Percentiles rank a stretch among this genome's conserved stretches.
Conservation (phyloP, 1,140 invertebrate species). For the Ceratitis capitata region DNA sequence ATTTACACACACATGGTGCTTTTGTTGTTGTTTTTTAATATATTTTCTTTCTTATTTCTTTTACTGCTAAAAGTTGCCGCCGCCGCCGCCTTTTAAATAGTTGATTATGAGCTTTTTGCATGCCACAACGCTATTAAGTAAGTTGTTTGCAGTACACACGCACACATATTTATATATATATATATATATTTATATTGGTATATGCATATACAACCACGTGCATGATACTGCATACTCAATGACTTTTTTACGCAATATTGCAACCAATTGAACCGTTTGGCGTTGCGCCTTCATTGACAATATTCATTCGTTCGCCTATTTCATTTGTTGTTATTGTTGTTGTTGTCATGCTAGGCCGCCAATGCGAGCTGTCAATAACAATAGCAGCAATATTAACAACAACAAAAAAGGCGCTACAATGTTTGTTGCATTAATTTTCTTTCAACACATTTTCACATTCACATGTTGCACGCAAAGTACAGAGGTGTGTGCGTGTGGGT, state of each 20-base stretch:
- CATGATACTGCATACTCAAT: background rate
- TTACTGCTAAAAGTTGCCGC: background rate
- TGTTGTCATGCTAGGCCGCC: background rate
- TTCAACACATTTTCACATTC: conserved; percentile 26
- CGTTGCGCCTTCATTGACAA: background rate
- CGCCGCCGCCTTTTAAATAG: conserved; percentile 33
- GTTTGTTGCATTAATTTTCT: background rate
- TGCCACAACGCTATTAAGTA: conserved; percentile 22
- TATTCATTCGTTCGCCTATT: background rate
- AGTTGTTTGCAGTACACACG: background rate
- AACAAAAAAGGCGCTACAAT: background rate
- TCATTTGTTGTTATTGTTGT: background rate
- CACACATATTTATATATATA: background rate
- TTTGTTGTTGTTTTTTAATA: too few relatives aligned
- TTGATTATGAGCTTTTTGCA: conserved; percentile 37
- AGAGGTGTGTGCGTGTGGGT: too few relatives aligned
- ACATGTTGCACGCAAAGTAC: conserved; percentile 17
- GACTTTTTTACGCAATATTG: background rate
- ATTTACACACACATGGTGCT: background rate
- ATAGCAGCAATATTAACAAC: background rate
- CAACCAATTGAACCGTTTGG: background rate
- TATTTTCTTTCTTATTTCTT: background rate
- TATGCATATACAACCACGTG: background rate
- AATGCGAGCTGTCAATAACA: background rate
- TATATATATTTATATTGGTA: too few relatives aligned